These are phyloP conservation scores for Neopelma chrysocephalum DNA, from an alignment of 2,797 vertebrate genomes.

Conservation along the genomic window DNA sequence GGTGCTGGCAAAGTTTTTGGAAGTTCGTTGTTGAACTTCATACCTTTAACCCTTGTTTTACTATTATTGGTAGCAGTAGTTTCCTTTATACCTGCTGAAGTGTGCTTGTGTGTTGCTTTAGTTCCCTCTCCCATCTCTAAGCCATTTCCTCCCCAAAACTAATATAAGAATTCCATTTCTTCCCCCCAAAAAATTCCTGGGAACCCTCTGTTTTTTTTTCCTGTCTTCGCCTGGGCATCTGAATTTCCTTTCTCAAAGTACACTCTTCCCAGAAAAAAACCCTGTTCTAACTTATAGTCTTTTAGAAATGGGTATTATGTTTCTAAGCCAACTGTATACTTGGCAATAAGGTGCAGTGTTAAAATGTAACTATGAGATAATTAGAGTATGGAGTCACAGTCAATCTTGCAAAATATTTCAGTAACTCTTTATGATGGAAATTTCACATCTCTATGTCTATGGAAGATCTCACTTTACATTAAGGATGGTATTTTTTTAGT, in stretches of 20 bases:
- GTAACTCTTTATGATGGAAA: background rate
- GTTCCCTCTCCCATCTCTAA: background rate
- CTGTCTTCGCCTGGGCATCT: background rate
- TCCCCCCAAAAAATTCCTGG: background rate
- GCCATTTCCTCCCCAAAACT: background rate
- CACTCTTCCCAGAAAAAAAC: background rate
- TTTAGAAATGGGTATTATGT: background rate
- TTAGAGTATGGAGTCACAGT: background rate
- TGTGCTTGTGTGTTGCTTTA: background rate
- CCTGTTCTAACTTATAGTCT: background rate
- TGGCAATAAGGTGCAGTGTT: background rate
- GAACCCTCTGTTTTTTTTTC: background rate
- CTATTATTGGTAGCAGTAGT: background rate
- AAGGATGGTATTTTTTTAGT: background rate
- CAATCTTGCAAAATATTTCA: background rate
- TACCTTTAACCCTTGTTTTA: slow-evolving; percentile 22
- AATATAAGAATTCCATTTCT: background rate
- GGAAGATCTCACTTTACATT: background rate
- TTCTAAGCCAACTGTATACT: background rate
- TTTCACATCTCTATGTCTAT: background rate
- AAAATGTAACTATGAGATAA: background rate
- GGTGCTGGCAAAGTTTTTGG: background rate
- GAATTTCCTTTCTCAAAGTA: background rate
- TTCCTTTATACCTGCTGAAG: background rate
- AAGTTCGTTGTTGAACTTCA: slow-evolving; percentile 4